These are phyloP conservation scores for Erynnis tages DNA, from an alignment of 2,888 invertebrate species.

Conservation along the genomic window DNA sequence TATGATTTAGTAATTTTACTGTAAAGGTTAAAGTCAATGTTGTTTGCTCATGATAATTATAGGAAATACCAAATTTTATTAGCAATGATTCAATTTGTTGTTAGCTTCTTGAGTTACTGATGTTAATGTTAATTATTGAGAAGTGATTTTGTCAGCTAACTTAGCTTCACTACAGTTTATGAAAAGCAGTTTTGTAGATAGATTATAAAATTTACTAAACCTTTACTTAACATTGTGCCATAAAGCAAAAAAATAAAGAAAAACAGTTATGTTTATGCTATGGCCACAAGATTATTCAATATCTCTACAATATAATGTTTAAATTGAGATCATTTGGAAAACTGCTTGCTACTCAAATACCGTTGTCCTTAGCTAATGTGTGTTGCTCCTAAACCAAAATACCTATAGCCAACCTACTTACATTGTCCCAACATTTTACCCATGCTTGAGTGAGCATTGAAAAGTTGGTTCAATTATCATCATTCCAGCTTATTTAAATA, in stretches of 20 bases:
- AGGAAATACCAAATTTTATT: constrained; percentile 36
- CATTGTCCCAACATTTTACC: too few relatives aligned
- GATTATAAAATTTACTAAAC: neutral
- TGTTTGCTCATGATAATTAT: constrained; percentile 34
- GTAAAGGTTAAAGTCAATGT: constrained; percentile 41
- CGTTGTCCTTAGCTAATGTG: too few relatives aligned
- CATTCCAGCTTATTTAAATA: too few relatives aligned
- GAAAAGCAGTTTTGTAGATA: neutral
- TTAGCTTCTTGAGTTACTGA: neutral
- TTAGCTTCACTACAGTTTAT: constrained; percentile 29
- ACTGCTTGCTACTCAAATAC: too few relatives aligned
- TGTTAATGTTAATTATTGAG: neutral
- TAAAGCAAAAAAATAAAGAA: constrained; percentile 9
- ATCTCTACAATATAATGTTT: too few relatives aligned
- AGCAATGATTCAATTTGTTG: constrained; percentile 34
- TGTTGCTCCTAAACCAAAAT: too few relatives aligned
- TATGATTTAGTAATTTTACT: neutral
- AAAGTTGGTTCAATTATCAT: too few relatives aligned
- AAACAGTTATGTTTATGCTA: too few relatives aligned
- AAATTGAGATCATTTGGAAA: too few relatives aligned
- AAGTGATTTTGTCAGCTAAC: constrained; percentile 3
- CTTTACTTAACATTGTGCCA: constrained; percentile 19
- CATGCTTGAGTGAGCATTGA: too few relatives aligned
- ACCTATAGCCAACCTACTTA: too few relatives aligned
- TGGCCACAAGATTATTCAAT: too few relatives aligned